Base-by-base conservation (phyloP, 2,888 invertebrate species). In the Bombylius discolor region DNA sequence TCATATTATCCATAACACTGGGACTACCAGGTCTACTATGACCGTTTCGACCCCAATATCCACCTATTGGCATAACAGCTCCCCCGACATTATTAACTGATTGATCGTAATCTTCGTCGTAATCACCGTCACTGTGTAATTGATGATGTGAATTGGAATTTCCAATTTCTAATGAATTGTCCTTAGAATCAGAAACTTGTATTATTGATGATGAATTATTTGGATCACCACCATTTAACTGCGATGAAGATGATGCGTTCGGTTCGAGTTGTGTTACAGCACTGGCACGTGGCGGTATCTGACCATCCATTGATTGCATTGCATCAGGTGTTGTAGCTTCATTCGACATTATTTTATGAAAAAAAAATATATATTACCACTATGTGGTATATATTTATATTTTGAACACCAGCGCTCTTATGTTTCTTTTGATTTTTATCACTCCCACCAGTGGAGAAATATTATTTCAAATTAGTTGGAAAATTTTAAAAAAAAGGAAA, bases 1-100 rank as follows among this genome's bases (percentile, higher is more conserved):
- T 76, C 78, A 80, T 74, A 73, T 79, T 77, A 75, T 82, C 81
- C 62, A 75, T 74, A 72, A 76, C 76, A 62, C 63, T 65, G 58
- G 64, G 65, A 60, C 67, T 66, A 23, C 57, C 58, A 45, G 58
- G 59, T 53, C 64, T 62, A 60, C 63, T 65, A 56, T 62, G 62
- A 14, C 62, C 62, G 36, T 56, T 48, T 46, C 64, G 65, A 56
- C 66, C 66, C 61, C 68, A 67, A 55, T 62, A 65, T 45, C 67
- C 66, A 56, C 51, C 61, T 60, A 39, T 60, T 62, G 52, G 63
- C 55, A 56, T 56, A 31, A 53, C 60, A 45, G 55, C 51, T 42
- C 39, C 52, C 3, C 44, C 57, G 46, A 56, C 60, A 58, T 52
- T 50, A 51, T 42, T 32, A 47, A 13, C 47, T 45, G 56, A 51